Base-by-base conservation (phyloP, 2,113 vertebrate species). In the Morone saxatilis region DNA sequence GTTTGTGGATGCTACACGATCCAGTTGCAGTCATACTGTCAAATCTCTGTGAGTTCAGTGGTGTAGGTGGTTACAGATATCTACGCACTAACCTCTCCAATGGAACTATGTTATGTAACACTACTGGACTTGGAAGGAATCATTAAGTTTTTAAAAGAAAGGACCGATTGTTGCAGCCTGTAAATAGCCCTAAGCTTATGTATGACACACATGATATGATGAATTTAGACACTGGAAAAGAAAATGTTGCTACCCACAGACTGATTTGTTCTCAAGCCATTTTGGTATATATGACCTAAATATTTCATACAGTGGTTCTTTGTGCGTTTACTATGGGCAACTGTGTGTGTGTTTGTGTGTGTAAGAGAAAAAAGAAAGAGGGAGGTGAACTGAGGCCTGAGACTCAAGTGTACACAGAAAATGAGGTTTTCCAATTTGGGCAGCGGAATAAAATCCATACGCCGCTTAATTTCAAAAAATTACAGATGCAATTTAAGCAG, bases 401-500 rank as follows among this genome's bases (percentile, higher is more conserved):
- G 62, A 70, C 62, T 68, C 17, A 31, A 31, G 47, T 66, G 17
- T 38, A 56, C 25, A 69, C 25, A 47, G 71, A 86, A 91, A 89
- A 90, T 90, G 7, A 77, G 69, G 76, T 92, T 92, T 92, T 87
- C 86, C 77, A 86, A 91, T 91, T 91, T 90, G 20, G 71, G 50
- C 40, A 80, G 62, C 62, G 70, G 72, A 92, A 93, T 92, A 88
- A 93, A 91, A 87, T 80, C 68, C 91, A 65, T 71, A 71, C 78
- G 65, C 83, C 72, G 36, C 78, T 88, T 89, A 66, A 91, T 93
- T 93, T 87, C 9, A 87, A 84, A 87, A 84, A 83, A 92, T 86
- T 90, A 73, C 63, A 78, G 57, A 54, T 74, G 53, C 69, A 86
- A 45, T 88, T 87, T 73, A 74, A 83, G 53, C 57, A 43, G 68